Percentiles rank a stretch among this genome's conserved stretches.
These are phyloP conservation scores for Chromoteleia sp. DNA, from an alignment of 2,888 invertebrate species.

Conservation along the genomic window DNA sequence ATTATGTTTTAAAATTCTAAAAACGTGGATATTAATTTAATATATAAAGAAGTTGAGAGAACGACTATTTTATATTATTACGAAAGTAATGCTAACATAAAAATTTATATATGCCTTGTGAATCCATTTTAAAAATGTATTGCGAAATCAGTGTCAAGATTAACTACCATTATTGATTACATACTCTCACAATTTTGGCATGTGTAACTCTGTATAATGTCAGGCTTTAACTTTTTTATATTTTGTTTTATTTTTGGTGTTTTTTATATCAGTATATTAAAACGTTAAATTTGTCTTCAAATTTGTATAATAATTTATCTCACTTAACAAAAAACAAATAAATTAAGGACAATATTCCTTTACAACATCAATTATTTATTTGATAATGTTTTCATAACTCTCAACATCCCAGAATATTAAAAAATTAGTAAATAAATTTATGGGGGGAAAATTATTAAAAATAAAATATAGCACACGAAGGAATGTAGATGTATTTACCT, in stretches of 20 bases:
- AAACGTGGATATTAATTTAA: too few species aligned
- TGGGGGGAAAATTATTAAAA: not conserved
- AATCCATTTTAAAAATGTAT: conserved; percentile 44
- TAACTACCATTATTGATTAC: conserved; percentile 51
- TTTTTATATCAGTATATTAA: not conserved
- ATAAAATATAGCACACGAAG: conserved; percentile 1
- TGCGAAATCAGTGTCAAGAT: conserved; percentile 54
- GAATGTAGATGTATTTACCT: conserved; percentile 61
- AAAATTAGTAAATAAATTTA: conserved; percentile 1
- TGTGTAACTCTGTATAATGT: conserved; percentile 22
- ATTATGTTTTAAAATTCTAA: too few species aligned
- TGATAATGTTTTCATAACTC: not conserved
- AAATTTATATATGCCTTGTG: conserved; percentile 39
- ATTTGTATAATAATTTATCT: too few species aligned
- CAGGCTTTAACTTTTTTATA: not conserved
- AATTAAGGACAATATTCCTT: too few species aligned
- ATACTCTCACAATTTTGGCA: conserved; percentile 30
- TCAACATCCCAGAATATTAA: not conserved
- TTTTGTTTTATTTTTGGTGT: not conserved
- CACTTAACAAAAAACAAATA: too few species aligned
- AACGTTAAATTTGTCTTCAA: not conserved
- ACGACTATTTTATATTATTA: not conserved
- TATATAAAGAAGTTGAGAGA: too few species aligned
- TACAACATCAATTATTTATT: too few species aligned
- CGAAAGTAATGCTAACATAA: conserved; percentile 28